These are phyloP conservation scores for Nephotettix cincticeps DNA, from an alignment of 1,140 invertebrate species.

Conservation along the genomic window DNA sequence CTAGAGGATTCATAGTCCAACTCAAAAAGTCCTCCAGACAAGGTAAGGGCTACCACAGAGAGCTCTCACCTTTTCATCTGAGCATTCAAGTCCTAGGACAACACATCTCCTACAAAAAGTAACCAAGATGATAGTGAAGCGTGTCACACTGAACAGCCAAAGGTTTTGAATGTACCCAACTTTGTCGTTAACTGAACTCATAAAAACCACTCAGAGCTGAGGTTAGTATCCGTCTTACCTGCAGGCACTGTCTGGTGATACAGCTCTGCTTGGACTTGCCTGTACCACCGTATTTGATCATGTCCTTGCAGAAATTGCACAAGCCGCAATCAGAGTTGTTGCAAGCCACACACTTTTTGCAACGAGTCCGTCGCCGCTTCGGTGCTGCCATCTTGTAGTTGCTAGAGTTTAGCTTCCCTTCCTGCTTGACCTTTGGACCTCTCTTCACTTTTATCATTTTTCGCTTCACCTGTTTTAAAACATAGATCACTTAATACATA, in stretches of 20 bases:
- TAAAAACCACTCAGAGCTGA: no score
- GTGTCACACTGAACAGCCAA: no score
- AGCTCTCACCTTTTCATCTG: no score
- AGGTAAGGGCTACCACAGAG: no score
- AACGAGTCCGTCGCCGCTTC: constrained; percentile 48
- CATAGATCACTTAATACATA: no score
- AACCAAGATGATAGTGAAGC: no score
- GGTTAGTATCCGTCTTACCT: constrained; percentile 46
- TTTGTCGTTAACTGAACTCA: no score
- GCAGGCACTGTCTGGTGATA: constrained; percentile 87
- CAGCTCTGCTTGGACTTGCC: constrained; percentile 94
- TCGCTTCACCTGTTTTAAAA: constrained; percentile 7
- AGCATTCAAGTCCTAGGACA: no score
- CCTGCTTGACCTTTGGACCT: constrained; percentile 25
- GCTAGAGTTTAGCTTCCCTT: neutral
- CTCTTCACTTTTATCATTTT: constrained; percentile 1
- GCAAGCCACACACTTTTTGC: constrained; percentile 93
- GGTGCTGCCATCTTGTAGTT: constrained; percentile 33
- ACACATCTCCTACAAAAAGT: no score
- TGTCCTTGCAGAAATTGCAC: constrained; percentile 93
- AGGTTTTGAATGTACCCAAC: no score
- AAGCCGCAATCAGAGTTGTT: constrained; percentile 88
- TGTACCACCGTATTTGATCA: constrained; percentile 94
- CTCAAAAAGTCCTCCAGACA: no score
- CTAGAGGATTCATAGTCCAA: no score